These are phyloP conservation scores for Chiloscyllium punctatum DNA, from an alignment of 2,797 vertebrate species.

Conservation along the genomic window DNA sequence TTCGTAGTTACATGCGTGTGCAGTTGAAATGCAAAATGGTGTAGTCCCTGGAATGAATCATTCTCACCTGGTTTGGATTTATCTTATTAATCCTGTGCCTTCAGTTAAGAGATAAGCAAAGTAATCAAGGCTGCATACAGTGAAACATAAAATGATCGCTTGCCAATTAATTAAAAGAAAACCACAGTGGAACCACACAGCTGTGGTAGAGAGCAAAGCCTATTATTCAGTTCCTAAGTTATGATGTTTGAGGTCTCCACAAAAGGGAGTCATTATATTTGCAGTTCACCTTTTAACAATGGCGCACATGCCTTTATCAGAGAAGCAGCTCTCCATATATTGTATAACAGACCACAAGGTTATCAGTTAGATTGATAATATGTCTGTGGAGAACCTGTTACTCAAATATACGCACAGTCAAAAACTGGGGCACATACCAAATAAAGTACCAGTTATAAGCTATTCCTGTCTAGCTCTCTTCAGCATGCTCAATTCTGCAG, in stretches of 20 bases:
- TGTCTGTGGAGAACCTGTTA: constrained; percentile 60
- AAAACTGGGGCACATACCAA: background rate
- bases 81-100: background rate
- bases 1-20: background rate
- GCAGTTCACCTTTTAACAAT: constrained; percentile 53
- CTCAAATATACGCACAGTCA: constrained; percentile 52
- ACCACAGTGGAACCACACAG: background rate
- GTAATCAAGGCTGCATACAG: background rate
- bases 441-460: background rate
- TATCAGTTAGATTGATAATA: constrained; percentile 72
- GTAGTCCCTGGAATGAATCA: background rate
- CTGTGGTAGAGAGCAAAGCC: background rate
- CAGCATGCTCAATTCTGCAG: background rate
- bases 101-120: background rate
- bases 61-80: background rate
- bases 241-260: background rate
- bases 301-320: constrained; percentile 48
- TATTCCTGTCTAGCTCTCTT: background rate
- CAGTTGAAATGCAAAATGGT: background rate
- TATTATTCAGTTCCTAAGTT: background rate
- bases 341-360: constrained; percentile 64
- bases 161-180: background rate
- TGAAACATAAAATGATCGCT: background rate
- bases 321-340: constrained; percentile 61
- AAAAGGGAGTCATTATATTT: background rate